Conservation (phyloP, 2,888 invertebrate species). For the Chydorus sphaericus region DNA sequence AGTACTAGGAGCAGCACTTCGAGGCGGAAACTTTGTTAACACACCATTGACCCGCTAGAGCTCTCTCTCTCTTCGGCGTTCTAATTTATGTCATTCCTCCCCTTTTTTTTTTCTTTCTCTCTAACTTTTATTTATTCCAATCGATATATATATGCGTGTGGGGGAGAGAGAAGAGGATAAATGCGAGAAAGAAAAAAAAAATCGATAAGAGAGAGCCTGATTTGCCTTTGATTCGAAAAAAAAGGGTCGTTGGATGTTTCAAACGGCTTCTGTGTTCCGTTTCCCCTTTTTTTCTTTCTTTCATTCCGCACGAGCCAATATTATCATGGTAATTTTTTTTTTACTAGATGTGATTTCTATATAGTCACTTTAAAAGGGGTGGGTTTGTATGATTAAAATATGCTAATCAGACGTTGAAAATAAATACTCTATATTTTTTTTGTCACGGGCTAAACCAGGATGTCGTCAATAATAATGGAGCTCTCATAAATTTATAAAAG, state of each 20-base stretch:
- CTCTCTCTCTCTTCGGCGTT: slow-evolving; percentile 16
- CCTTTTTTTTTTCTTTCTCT: slow-evolving; percentile 13
- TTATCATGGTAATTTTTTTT: not conserved
- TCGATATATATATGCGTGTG: not conserved
- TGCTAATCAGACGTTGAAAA: too few relatives aligned
- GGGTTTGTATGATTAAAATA: too few relatives aligned
- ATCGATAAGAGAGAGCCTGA: not conserved
- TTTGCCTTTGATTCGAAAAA: not conserved
- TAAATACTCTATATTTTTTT: too few relatives aligned
- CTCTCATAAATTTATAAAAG: too few relatives aligned
- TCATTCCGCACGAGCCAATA: slow-evolving; percentile 2
- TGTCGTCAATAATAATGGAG: too few relatives aligned
- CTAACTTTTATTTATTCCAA: slow-evolving; percentile 10
- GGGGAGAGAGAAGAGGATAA: not conserved
- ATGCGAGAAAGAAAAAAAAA: not conserved
- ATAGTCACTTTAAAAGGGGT: too few relatives aligned
- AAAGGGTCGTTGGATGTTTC: not conserved
- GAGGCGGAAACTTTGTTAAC: slow-evolving; percentile 22
- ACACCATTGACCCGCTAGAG: slow-evolving; percentile 20
- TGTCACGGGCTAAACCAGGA: too few relatives aligned
- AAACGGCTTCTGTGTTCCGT: too few relatives aligned
- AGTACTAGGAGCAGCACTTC: too few relatives aligned
- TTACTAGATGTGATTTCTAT: too few relatives aligned
- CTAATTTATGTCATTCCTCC: slow-evolving; percentile 12
- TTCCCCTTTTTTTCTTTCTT: not conserved